These are phyloP conservation scores for Strongylocentrotus purpuratus DNA, from an alignment of 35 echinoderm and acorn worm species.

Conservation along the genomic window DNA sequence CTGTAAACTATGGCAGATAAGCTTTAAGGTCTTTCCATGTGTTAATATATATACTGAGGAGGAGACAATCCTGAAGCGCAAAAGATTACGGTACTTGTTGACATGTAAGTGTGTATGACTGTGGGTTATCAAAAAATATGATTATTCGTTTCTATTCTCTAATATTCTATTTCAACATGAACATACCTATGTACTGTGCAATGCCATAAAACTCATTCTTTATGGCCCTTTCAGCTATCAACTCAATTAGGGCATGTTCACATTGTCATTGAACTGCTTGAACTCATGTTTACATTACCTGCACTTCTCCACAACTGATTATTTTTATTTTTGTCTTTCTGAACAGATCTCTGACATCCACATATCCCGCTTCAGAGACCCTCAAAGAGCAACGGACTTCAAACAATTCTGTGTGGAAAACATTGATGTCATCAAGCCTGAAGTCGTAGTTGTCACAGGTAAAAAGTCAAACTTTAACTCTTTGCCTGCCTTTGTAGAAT, in stretches of 20 bases:
- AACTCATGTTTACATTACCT: not conserved
- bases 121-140: too few species aligned
- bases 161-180: too few species aligned
- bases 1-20: too few species aligned
- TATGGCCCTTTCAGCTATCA: too few species aligned
- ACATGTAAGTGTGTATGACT: too few species aligned
- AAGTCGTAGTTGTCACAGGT: conserved; percentile 90
- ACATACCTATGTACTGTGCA: too few species aligned
- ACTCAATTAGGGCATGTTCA: too few species aligned
- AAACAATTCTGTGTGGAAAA: conserved; percentile 86
- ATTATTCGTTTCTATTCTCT: too few species aligned
- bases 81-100: too few species aligned
- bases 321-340: not conserved
- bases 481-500: too few species aligned
- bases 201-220: too few species aligned
- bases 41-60: not conserved
- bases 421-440: conserved; percentile 85
- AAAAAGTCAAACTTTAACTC: not conserved
- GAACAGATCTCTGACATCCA: conserved; percentile 95
- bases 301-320: not conserved
- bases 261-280: not conserved
- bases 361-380: conserved; percentile 92
- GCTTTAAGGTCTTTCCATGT: not conserved
- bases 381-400: conserved; percentile 78
- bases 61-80: too few species aligned